phyloP scores from a whole-genome alignment of 1,140 invertebrate species.

The Bombus haemorrhoidalis region DNA sequence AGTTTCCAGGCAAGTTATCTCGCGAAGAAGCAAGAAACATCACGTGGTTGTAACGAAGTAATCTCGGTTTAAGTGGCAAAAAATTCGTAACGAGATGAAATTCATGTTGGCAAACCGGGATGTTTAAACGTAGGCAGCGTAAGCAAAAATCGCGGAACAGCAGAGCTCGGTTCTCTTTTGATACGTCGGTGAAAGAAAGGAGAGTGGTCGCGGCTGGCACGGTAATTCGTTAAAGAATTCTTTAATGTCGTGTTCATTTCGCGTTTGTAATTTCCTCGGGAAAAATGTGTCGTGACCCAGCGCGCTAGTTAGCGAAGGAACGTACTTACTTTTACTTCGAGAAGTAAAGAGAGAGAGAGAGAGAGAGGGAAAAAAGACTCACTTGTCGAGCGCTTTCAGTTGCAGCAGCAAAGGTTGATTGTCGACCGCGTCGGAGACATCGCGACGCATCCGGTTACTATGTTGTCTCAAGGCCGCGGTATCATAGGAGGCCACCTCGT shows the following conservation, averaged over 20 bases:
- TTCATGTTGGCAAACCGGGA: background rate
- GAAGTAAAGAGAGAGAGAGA: background rate
- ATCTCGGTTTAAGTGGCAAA: background rate
- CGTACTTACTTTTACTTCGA: slow-evolving; percentile 15
- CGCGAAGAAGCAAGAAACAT: background rate
- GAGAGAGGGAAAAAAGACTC: background rate
- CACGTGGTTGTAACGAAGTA: background rate
- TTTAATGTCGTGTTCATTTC: slow-evolving; percentile 31
- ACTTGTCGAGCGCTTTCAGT: slow-evolving; percentile 62
- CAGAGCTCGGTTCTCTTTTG: background rate
- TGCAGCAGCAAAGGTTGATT: slow-evolving; percentile 60
- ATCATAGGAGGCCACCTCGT: slow-evolving; percentile 63
- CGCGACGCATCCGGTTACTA: slow-evolving; percentile 65
- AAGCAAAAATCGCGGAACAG: background rate
- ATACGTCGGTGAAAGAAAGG: background rate
- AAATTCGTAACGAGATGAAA: slow-evolving; percentile 10
- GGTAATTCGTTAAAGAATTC: slow-evolving; percentile 27
- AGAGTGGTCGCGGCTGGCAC: background rate
- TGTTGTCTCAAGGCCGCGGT: slow-evolving; percentile 63
- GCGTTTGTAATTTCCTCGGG: slow-evolving; percentile 11
- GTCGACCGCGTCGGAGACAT: slow-evolving; percentile 43
- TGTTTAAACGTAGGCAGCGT: background rate
- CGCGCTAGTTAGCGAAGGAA: background rate
- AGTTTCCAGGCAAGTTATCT: background rate
- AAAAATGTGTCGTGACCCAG: slow-evolving; percentile 13